Evolutionary conservation across 2,797 vertebrate species (phyloP).

Genomic region (Erithacus rubecula): DNA sequence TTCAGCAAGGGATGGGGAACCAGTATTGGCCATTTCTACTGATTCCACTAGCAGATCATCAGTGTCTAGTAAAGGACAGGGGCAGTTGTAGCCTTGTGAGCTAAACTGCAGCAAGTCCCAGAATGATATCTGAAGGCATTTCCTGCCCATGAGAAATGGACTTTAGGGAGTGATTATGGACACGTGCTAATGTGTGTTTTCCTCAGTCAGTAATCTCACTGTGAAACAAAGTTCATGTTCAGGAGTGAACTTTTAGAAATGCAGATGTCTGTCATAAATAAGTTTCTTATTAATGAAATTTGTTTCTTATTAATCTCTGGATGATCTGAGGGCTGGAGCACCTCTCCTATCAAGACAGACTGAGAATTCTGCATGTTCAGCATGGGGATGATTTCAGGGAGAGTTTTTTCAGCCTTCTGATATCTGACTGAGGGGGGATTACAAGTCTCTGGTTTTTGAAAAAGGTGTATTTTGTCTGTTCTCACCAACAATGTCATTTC

Average conservation of each 20-base stretch:
- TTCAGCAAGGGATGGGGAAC: too few relatives aligned
- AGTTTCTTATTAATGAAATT: background rate
- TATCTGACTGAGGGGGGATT: accelerated
- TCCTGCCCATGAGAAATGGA: background rate
- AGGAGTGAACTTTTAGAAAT: background rate
- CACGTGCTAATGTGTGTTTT: background rate
- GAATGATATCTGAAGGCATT: background rate
- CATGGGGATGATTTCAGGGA: background rate
- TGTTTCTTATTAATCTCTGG: background rate
- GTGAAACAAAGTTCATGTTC: background rate
- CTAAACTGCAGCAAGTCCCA: too few relatives aligned
- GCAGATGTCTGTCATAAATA: background rate
- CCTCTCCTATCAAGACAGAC: background rate
- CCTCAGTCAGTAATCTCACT: background rate
- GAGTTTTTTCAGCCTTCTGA: background rate
- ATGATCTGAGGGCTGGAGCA: background rate
- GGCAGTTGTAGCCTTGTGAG: too few relatives aligned
- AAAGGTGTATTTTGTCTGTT: background rate
- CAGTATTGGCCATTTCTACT: too few relatives aligned
- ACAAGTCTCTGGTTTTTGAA: background rate
- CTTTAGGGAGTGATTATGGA: background rate
- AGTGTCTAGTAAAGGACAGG: too few relatives aligned
- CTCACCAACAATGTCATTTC: conserved; percentile 81
- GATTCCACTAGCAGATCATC: too few relatives aligned
- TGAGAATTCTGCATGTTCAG: background rate